Evolutionary conservation across 2,113 vertebrate genomes (phyloP).

Genomic region (Chamaetylas fuelleborni): DNA sequence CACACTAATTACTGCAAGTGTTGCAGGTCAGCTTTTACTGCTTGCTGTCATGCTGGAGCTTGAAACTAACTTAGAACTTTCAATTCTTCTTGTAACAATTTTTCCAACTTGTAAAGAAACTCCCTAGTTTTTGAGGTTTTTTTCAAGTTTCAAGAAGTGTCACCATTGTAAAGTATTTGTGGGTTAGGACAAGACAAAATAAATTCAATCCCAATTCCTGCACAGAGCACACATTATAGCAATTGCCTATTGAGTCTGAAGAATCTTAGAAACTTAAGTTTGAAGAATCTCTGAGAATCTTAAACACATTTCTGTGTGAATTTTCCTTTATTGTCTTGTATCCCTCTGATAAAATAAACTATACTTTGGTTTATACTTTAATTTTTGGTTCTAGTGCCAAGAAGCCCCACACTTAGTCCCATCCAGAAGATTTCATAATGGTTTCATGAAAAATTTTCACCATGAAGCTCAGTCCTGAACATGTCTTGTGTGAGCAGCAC

Average conservation of each 20-base stretch:
- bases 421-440: neutral
- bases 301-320: neutral
- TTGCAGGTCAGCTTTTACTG: neutral
- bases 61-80: neutral
- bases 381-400: neutral
- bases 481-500: neutral
- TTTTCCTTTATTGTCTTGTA: neutral
- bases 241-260: neutral
- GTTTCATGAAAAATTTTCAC: neutral
- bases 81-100: neutral
- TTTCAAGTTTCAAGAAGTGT: neutral
- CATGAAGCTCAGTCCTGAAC: neutral
- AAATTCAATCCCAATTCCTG: neutral
- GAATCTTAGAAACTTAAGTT: no score
- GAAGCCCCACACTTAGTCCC: neutral
- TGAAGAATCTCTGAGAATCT: neutral
- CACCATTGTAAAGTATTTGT: neutral
- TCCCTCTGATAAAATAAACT: neutral
- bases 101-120: neutral
- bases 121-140: neutral
- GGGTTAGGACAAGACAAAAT: neutral
- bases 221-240: neutral
- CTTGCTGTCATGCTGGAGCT: neutral
- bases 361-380: neutral
- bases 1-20: neutral